These are phyloP conservation scores for Axis porcinus DNA, from an alignment of 2,113 vertebrate species.

Conservation along the genomic window DNA sequence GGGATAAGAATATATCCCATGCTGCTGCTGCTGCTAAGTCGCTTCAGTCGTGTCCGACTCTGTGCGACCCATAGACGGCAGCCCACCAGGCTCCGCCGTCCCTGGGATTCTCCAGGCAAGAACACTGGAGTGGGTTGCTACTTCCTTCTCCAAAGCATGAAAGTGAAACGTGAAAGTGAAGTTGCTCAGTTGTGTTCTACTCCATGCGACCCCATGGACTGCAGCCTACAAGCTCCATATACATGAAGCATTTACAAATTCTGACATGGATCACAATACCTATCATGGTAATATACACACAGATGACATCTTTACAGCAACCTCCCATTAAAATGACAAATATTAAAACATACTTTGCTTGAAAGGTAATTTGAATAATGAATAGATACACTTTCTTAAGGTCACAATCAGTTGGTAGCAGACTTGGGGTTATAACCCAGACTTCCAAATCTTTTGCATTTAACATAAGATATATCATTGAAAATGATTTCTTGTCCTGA, in stretches of 20 bases:
- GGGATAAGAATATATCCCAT: not conserved
- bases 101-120: too few species aligned
- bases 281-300: not conserved
- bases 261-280: not conserved
- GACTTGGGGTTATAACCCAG: not conserved
- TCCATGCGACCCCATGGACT: not conserved
- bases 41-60: fast-evolving
- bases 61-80: too few species aligned
- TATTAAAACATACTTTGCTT: not conserved
- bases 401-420: not conserved
- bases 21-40: too few species aligned
- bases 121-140: too few species aligned
- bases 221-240: not conserved
- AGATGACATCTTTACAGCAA: not conserved
- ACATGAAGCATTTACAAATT: not conserved
- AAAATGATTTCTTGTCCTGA: not conserved
- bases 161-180: too few species aligned
- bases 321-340: not conserved
- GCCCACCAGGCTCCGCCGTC: too few species aligned
- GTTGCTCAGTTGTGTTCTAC: fast-evolving
- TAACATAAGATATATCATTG: not conserved
- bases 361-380: not conserved
- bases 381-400: not conserved
- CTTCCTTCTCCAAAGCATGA: too few species aligned
- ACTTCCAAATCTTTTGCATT: not conserved